Base-by-base conservation (phyloP, 2,888 invertebrate species). In the Parnassius mnemosyne region DNA sequence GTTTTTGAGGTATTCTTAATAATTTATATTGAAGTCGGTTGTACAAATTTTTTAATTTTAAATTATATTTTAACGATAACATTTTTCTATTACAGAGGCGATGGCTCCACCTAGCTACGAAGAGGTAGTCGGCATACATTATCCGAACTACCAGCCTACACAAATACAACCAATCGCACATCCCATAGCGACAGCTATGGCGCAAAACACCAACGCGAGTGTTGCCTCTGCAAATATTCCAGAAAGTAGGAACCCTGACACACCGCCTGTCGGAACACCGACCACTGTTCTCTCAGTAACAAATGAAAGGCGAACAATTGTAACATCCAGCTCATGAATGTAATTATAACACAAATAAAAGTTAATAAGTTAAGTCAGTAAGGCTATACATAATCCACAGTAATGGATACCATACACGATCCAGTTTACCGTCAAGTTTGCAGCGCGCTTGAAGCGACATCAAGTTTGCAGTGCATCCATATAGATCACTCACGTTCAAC, bases 71-170 rank as follows among this genome's bases (percentile, higher is more conserved):
- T 34, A 34, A 16, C 11, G 20, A 13, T 10, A 9, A 12, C 11
- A 12, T 42, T 54, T 69, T 60, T 57, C 16, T 58, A 71, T 86
- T 89, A 25, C 89, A 91, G 90, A 91, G 76, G 83, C 80, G 62
- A 83, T 90, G 82, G 90, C 89, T 1, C 90, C 90, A 1, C 90
- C 90, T 1, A 91, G 91, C 70, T 91, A 91, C 75, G 90, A 91
- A 51, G 90, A 91, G 64, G 90, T 90, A 13, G 89, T 91, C 9
- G 89, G 89, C 0, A 72, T 87, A 13, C 89, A 90, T 76, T 89
- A 88, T 67, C 89, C 90, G 0, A 76, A 75, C 63, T 88, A 76
- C 69, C 77, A 71, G 46, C 63, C 77, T 62, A 63, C 66, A 25
- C 60, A 60, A 50, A 70, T 70, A 0, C 88, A 87, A 65, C 89